Percentiles rank a stretch among this genome's conserved stretches.
Conservation (phyloP, 2,113 vertebrate genomes). For the Pituophis catenifer region DNA sequence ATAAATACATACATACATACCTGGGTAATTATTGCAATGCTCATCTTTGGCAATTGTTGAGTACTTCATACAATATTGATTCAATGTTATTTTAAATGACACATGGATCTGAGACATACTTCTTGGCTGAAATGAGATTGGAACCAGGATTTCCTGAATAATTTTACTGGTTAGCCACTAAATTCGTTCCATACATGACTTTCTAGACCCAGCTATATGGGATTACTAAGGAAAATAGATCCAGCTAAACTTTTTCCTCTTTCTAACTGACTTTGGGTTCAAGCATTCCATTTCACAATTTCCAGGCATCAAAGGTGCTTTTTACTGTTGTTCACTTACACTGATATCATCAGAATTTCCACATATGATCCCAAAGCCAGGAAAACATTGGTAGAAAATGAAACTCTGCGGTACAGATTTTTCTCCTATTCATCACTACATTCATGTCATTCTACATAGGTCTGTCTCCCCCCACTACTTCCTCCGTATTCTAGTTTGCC, state of each 20-base stretch:
- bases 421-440: not conserved
- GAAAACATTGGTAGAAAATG: not conserved
- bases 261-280: not conserved
- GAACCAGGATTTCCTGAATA: not conserved
- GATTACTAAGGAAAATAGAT: not conserved
- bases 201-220: not conserved
- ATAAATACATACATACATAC: no score
- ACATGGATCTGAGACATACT: not conserved
- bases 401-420: not conserved
- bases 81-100: not conserved
- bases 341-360: conserved; percentile 2
- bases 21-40: not conserved
- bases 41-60: not conserved
- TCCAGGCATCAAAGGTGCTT: not conserved
- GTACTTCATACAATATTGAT: not conserved
- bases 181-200: not conserved
- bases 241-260: not conserved
- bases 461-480: not conserved
- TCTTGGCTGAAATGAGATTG: not conserved
- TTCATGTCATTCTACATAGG: not conserved
- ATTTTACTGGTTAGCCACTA: not conserved
- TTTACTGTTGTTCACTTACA: not conserved
- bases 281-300: not conserved
- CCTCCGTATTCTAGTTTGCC: not conserved
- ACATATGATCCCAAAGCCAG: not conserved